Evolutionary conservation across 1,140 invertebrate species (phyloP).

Genomic region (Drosophila kurseongensis): DNA sequence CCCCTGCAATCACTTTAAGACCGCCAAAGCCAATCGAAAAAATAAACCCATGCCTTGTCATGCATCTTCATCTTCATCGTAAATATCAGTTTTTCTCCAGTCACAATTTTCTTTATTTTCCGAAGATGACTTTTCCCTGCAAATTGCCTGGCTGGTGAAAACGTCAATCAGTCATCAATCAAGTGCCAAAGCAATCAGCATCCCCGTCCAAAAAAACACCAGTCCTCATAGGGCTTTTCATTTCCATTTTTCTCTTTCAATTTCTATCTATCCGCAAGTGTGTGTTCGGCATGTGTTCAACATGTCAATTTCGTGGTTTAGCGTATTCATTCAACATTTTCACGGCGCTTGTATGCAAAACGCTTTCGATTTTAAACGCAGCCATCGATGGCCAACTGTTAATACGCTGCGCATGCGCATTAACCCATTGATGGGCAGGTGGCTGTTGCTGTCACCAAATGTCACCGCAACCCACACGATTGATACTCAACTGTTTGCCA

Average conservation of each 20-base stretch:
- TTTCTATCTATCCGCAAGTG: background rate
- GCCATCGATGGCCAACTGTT: conserved; percentile 10
- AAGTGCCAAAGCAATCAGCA: conserved; percentile 49
- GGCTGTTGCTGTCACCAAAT: conserved; percentile 49
- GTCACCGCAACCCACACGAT: conserved; percentile 46
- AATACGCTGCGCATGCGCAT: conserved; percentile 59
- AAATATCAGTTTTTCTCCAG: conserved; percentile 37
- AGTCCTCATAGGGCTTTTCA: conserved; percentile 34
- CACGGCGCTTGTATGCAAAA: conserved; percentile 52
- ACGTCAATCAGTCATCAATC: conserved; percentile 79
- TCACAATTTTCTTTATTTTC: conserved; percentile 36
- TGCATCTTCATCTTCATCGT: conserved; percentile 25
- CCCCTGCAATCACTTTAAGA: conserved; percentile 2
- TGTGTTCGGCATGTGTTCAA: conserved; percentile 19
- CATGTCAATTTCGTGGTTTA: conserved; percentile 70
- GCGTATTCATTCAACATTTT: conserved; percentile 50
- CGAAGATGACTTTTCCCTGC: conserved; percentile 52
- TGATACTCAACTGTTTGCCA: conserved; percentile 24
- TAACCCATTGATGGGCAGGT: conserved; percentile 29
- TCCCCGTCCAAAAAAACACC: conserved; percentile 43
- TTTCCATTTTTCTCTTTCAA: conserved; percentile 30
- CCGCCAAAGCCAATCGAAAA: conserved; percentile 7
- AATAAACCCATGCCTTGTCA: conserved; percentile 26
- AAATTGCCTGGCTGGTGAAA: conserved; percentile 62
- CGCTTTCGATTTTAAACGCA: conserved; percentile 66